Evolutionary conservation across 1,140 invertebrate genomes (phyloP), one percentile per base, ranked within the genome.

Genomic region (Aphelenchoides besseyi): DNA sequence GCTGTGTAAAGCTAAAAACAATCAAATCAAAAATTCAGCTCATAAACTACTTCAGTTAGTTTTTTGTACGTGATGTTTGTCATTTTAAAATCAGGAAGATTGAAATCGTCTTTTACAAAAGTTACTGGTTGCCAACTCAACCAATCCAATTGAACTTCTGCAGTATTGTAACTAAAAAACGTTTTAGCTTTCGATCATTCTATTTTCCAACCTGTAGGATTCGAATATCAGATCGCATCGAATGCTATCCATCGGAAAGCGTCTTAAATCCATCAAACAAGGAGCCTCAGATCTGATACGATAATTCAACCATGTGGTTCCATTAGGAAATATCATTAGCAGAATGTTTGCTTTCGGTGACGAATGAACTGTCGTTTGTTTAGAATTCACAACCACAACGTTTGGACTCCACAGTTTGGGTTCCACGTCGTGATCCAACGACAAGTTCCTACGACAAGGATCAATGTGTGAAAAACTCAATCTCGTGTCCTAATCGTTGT

Each of bases 361-460:
- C 55, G 77, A 73, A 57, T 83, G 81, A 9, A 83, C 81, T 68
- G 77, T 81, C 18, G 81, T 84, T 5, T 68, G 48, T 66, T 84
- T 83, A 3, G 75, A 79, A 63, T 83, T 83, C 8, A 84, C 80
- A 33, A 84, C 76, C 33, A 80, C 82, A 16, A 83, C 81, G 71
- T 83, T 83, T 32, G 81, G 81, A 57, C 55, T 71, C 81, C 81
- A 83, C 2, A 83, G 61, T 59, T 75, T 73, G 12, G 81, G 82
- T 67, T 83, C 81, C 79, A 84, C 84, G 53, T 83, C 81, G 57
- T 83, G 81, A 70, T 83, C 81, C n/a, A 83, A 35, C 18, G 81
- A 83, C 9, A 83, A 54, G 67, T 83, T 83, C 23, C 69, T 71
- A 0, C 81, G 57, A 62, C 81, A 83, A 9, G 81, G 81, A 61